phyloP scores from a whole-genome alignment of 2,113 vertebrate genomes.

The Pyxicephalus adspersus region DNA sequence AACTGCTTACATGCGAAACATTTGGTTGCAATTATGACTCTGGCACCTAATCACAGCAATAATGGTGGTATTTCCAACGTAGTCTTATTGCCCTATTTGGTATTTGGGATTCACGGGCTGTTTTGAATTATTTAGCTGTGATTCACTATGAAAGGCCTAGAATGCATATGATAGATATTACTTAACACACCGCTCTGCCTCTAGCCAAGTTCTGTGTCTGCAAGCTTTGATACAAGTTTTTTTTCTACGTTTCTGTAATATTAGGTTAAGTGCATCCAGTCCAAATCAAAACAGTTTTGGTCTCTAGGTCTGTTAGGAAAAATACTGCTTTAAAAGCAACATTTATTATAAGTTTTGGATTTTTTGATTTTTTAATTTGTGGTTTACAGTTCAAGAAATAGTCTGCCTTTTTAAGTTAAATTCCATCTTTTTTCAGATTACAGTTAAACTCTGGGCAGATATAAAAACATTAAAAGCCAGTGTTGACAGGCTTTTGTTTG shows the following conservation, averaged over 20 bases:
- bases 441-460: no score
- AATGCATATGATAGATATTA: constrained; percentile 49
- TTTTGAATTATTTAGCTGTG: constrained; percentile 61
- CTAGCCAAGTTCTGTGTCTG: constrained; percentile 3
- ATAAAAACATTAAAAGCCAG: no score
- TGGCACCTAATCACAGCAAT: constrained; percentile 64
- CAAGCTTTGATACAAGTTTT: constrained; percentile 9
- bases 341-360: no score
- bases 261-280: background rate
- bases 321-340: no score
- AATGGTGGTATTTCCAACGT: constrained; percentile 64
- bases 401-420: no score
- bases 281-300: background rate
- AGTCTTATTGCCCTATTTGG: constrained; percentile 74
- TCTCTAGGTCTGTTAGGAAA: background rate
- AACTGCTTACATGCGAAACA: constrained; percentile 47
- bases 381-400: no score
- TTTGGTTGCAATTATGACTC: constrained; percentile 65
- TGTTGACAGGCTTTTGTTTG: no score
- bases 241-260: background rate
- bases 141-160: constrained; percentile 46
- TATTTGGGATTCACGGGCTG: constrained; percentile 58
- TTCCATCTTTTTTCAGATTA: no score
- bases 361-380: no score
- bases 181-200: background rate